Evolutionary conservation across 2,113 vertebrate genomes (phyloP).

Genomic region (Rhinopomastus cyanomelas): DNA sequence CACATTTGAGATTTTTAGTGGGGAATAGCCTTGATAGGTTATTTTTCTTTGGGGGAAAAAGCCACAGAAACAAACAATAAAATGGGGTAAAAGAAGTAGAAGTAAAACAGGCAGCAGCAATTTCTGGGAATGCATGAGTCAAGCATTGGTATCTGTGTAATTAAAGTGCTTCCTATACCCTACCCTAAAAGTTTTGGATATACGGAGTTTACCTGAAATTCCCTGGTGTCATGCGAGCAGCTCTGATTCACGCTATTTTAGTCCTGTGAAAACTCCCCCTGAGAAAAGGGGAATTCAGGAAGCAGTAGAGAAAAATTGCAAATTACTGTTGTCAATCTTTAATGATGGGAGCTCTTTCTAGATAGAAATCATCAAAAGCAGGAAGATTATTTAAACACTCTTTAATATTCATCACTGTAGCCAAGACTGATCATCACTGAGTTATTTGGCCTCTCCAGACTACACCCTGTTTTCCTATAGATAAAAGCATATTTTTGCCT

Average conservation of each 20-base stretch:
- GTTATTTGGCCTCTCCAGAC: constrained; percentile 53
- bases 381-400: not conserved
- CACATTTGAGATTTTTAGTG: not conserved
- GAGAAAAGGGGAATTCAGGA: not conserved
- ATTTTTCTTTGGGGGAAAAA: not conserved
- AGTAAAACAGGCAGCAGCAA: not conserved
- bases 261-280: not conserved
- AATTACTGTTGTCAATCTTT: not conserved
- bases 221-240: not conserved
- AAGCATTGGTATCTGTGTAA: not conserved
- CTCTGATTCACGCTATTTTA: constrained; percentile 20
- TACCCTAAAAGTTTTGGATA: too few relatives aligned
- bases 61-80: not conserved
- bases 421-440: constrained; percentile 47
- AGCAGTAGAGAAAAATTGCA: not conserved
- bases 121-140: not conserved
- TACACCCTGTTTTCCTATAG: constrained; percentile 55
- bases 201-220: not conserved
- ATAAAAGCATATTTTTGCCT: constrained; percentile 59
- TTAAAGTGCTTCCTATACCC: not conserved
- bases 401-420: constrained; percentile 31
- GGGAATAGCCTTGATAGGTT: not conserved
- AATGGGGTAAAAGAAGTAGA: not conserved
- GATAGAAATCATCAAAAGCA: constrained; percentile 47
- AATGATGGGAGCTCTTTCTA: not conserved